phyloP scores from a whole-genome alignment of 2,113 vertebrate genomes.

The Crypturellus undulatus region DNA sequence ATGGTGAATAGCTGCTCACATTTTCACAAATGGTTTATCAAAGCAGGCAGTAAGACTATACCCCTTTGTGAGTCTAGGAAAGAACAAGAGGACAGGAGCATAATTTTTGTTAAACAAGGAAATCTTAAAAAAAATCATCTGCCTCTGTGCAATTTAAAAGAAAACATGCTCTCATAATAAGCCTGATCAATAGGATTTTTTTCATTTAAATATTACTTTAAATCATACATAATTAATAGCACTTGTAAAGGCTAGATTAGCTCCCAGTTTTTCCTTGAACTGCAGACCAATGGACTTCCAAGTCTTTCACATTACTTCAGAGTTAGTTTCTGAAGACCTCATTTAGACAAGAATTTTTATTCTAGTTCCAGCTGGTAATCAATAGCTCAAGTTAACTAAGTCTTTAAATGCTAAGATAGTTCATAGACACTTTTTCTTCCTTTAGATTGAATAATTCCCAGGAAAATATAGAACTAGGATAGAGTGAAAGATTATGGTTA shows the following conservation, averaged over 20 bases:
- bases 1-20: background rate
- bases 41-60: background rate
- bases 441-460: background rate
- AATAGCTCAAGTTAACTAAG: background rate
- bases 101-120: background rate
- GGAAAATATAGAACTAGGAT: background rate
- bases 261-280: background rate
- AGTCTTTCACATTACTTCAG: background rate
- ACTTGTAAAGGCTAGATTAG: background rate
- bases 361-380: background rate
- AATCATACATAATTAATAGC: background rate
- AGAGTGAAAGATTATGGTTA: background rate
- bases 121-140: background rate
- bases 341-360: background rate
- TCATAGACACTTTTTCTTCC: background rate
- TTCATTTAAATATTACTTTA: background rate
- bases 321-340: background rate
- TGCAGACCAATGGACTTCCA: background rate
- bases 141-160: background rate
- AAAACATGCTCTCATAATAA: background rate
- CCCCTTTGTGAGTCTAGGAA: background rate
- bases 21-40: background rate
- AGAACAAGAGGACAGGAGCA: background rate
- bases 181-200: background rate
- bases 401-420: background rate